Conservation (phyloP, 2,888 invertebrate genomes). For the Eilema depressum region DNA sequence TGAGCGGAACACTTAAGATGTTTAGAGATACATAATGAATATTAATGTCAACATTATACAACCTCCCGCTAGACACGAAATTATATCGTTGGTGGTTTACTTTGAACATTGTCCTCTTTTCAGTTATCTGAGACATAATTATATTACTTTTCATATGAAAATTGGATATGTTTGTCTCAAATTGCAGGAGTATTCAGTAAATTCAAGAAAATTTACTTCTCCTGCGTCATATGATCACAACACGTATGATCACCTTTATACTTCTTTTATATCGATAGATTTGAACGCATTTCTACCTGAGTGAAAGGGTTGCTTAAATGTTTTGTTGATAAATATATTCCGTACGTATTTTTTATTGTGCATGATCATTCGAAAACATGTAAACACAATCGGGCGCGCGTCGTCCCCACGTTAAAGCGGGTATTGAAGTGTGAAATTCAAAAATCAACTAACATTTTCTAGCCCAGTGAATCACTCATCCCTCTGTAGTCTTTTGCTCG, state of each 20-base stretch:
- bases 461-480: constrained; percentile 79
- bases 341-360: constrained; percentile 43
- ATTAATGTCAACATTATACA: constrained; percentile 32
- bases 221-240: constrained; percentile 24
- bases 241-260: constrained; percentile 39
- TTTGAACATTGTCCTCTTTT: constrained; percentile 11
- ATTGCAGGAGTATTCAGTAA: not conserved
- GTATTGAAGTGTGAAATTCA: constrained; percentile 82
- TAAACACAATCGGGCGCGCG: constrained; percentile 64
- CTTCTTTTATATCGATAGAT: constrained; percentile 33
- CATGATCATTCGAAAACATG: constrained; percentile 55
- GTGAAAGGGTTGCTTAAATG: constrained; percentile 37
- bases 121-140: not conserved
- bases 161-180: not conserved
- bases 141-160: not conserved
- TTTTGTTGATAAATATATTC: constrained; percentile 42
- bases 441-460: constrained; percentile 86
- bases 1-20: constrained; percentile 34
- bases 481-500: constrained; percentile 75
- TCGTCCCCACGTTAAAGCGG: constrained; percentile 65
- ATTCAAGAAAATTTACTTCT: not conserved
- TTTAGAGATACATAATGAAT: constrained; percentile 37
- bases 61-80: constrained; percentile 16
- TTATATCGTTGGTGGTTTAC: constrained; percentile 12
- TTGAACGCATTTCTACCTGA: constrained; percentile 38